phyloP scores from a whole-genome alignment of 2,888 invertebrate genomes.

The Apamea monoglypha region DNA sequence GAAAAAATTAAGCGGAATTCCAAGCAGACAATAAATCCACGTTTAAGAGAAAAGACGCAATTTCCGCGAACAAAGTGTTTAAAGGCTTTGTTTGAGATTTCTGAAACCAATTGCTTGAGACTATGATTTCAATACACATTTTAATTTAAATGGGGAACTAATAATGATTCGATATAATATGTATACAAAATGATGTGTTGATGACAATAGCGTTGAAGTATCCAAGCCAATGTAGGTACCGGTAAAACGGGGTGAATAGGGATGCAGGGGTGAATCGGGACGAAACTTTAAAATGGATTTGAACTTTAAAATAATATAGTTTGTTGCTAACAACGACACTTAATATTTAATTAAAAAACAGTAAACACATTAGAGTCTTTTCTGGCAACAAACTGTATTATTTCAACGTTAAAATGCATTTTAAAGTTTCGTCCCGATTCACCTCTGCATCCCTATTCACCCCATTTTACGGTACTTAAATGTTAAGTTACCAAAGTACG shows the following conservation, averaged over 20 bases:
- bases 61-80: conserved; percentile 3
- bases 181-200: neutral
- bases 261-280: no score
- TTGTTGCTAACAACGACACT: no score
- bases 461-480: no score
- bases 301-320: no score
- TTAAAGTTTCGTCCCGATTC: no score
- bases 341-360: no score
- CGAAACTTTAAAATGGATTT: no score
- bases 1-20: neutral
- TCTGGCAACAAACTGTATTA: no score
- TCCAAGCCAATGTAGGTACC: neutral
- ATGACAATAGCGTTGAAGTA: neutral
- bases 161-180: neutral
- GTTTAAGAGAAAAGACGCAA: neutral
- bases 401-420: no score
- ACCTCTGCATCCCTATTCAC: no score
- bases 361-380: no score
- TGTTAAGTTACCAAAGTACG: neutral
- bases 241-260: no score
- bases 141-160: neutral
- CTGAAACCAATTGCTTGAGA: conserved; percentile 7
- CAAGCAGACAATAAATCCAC: neutral
- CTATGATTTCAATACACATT: neutral
- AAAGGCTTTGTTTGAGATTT: conserved; percentile 11